Conservation (phyloP, 2,113 vertebrate species). For the Arizona elegans region DNA sequence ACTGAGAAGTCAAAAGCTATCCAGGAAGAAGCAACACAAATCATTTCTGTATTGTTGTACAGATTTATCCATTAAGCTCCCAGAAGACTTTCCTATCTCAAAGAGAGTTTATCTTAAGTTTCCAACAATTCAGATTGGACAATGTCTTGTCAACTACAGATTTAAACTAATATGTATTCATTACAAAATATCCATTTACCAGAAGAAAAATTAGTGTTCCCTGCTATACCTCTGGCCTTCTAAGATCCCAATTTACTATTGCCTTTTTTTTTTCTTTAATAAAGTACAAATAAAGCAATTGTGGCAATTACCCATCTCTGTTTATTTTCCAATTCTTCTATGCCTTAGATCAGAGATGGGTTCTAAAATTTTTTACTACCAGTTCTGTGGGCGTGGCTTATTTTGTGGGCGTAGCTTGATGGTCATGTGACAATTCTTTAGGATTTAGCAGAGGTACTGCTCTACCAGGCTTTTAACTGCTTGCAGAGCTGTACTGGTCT, state of each 20-base stretch:
- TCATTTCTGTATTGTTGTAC: background rate
- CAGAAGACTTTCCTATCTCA: background rate
- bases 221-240: background rate
- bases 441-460: no score
- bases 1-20: background rate
- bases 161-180: background rate
- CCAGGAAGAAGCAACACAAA: background rate
- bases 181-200: background rate
- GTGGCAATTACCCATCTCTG: background rate
- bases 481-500: no score
- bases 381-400: no score
- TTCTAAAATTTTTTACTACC: no score
- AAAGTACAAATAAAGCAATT: background rate
- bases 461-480: no score
- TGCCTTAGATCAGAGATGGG: background rate
- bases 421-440: no score
- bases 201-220: background rate
- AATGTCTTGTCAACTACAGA: background rate
- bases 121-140: background rate
- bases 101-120: background rate
- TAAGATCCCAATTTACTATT: background rate
- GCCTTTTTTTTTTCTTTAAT: background rate
- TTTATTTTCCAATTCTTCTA: background rate
- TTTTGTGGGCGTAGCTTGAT: no score
- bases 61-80: background rate